A percentile compares a stretch with the other conserved stretches of the same genome.
These are phyloP conservation scores for Andrena minutula DNA, from an alignment of 2,888 invertebrate species.

Conservation along the genomic window DNA sequence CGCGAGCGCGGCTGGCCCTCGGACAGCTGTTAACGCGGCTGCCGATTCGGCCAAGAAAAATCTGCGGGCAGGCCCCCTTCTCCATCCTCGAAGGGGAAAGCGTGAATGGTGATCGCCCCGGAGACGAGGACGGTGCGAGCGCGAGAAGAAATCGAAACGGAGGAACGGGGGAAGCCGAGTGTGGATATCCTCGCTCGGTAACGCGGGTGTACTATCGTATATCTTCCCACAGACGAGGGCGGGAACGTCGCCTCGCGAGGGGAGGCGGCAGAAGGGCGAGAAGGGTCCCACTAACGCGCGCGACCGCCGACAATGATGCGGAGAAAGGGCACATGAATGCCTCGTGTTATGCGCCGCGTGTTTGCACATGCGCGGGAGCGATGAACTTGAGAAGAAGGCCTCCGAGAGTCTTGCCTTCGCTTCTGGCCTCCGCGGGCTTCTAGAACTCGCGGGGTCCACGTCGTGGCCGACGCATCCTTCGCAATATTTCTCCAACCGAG, in stretches of 20 bases:
- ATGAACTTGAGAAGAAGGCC: constrained; percentile 78
- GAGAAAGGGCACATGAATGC: constrained; percentile 69
- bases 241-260: constrained; percentile 57
- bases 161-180: constrained; percentile 41
- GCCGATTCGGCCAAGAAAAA: neutral
- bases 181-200: constrained; percentile 57
- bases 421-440: constrained; percentile 33
- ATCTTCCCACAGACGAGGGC: constrained; percentile 60
- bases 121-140: neutral
- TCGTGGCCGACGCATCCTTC: neutral
- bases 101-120: neutral
- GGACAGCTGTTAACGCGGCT: constrained; percentile 29
- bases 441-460: constrained; percentile 26
- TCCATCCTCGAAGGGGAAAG: neutral
- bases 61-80: neutral
- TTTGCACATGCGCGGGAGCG: constrained; percentile 82
- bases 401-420: constrained; percentile 45
- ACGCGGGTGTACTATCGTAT: constrained; percentile 57
- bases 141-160: constrained; percentile 43
- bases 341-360: constrained; percentile 73
- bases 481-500: neutral
- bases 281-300: constrained; percentile 72
- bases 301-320: constrained; percentile 75
- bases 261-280: constrained; percentile 55
- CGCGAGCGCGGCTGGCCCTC: constrained; percentile 27